Base-by-base conservation (phyloP, 2,113 vertebrate genomes). In the Sceloporus undulatus region DNA sequence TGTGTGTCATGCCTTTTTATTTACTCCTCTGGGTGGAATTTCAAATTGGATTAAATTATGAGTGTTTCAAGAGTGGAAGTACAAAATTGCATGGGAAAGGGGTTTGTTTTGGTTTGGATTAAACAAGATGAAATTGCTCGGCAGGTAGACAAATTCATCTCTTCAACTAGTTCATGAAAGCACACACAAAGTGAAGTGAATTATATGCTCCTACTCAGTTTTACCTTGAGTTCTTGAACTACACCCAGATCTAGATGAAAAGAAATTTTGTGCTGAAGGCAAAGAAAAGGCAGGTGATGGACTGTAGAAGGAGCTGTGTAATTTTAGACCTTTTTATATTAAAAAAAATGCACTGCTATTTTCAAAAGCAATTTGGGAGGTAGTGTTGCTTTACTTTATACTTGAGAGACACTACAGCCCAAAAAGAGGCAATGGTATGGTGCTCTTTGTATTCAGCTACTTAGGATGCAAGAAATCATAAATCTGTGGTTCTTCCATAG, bases 111-210 rank as follows among this genome's bases (percentile, higher is more conserved):
- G 8, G 29, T 84, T 84, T 56, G 5, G 11, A 8, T 74, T 48
- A 21, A 48, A 38, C 21, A 85, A 59, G 83, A 90, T 92, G 88
- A 90, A 94, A 94, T 40, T 76, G 76, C 86, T 87, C 66, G 81
- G 79, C 81, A 92, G 90, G 66, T 73, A 92, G 92, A 89, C 79
- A 92, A 91, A 94, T 94, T 87, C 54, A 92, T 92, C 92, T 93
- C 87, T 85, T 68, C 40, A 88, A 74, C 81, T 87, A 52, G 27
- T 73, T 90, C 94, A 92, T 94, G 91, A 92, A 93, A 91, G 78
- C 92, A 89, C 56, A 79, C 88, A 90, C 90, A 82, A 79, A 77
- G 89, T 38, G 2, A 2, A 79, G 85, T 92, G 87, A 93, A 86
- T 92, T 91, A 91, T 93, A 92, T 92, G 23, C 56, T 87, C 2